A percentile compares a stretch with the other conserved stretches of the same genome.
Evolutionary conservation across 23 tunicate species (phyloP).

Genomic region (Halocynthia aurantium): DNA sequence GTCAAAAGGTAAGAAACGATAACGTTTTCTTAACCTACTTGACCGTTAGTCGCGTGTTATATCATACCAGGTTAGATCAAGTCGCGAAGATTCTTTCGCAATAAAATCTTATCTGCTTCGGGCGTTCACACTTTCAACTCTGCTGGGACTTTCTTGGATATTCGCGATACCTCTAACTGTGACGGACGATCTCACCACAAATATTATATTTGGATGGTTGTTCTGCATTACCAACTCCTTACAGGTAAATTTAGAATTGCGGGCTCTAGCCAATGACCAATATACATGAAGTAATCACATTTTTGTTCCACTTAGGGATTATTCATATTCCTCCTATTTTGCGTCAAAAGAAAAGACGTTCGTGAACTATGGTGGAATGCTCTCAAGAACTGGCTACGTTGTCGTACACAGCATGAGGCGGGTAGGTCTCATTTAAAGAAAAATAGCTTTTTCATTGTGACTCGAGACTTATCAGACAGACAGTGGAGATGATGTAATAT

Average conservation of each 20-base stretch:
- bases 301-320: neutral
- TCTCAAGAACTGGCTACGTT: neutral
- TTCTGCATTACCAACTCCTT: neutral
- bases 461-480: too few species aligned
- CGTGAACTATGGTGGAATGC: neutral
- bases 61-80: too few species aligned
- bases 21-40: too few species aligned
- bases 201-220: conserved; percentile 5
- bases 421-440: too few species aligned
- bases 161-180: conserved; percentile 4
- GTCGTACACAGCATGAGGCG: too few species aligned
- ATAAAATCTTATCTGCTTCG: neutral
- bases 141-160: conserved; percentile 1
- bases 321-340: conserved; percentile 5
- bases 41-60: too few species aligned
- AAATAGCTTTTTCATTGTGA: too few species aligned
- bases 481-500: too few species aligned
- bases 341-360: conserved; percentile 6
- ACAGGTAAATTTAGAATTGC: neutral
- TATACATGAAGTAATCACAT: neutral
- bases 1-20: neutral
- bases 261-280: too few species aligned
- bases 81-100: too few species aligned
- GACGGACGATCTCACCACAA: neutral
- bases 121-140: neutral